Evolutionary conservation across 92 coral and sea anemone species (phyloP).

Genomic region (Umimayanthus kanabou): DNA sequence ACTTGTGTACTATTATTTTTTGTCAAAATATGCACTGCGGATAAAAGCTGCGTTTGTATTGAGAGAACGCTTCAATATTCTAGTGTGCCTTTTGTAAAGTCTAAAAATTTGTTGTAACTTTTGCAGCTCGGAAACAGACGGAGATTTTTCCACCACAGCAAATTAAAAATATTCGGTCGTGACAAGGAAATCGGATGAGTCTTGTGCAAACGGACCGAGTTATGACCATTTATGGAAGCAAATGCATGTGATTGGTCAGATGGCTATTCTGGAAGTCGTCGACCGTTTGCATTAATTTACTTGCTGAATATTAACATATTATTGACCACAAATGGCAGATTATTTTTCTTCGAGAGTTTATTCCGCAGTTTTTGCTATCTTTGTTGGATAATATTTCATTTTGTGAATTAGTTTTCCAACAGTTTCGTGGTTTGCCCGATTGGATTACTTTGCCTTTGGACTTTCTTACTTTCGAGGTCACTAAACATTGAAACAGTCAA

Average conservation of each 20-base stretch:
- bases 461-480: no score
- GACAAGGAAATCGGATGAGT: constrained; percentile 16
- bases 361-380: neutral
- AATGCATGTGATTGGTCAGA: constrained; percentile 38
- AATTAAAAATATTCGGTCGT: constrained; percentile 7
- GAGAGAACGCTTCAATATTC: neutral
- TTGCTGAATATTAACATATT: neutral
- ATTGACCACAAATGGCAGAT: neutral
- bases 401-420: no score
- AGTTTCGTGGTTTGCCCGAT: no score
- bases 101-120: neutral
- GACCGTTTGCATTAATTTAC: constrained; percentile 17
- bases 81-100: neutral
- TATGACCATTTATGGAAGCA: constrained; percentile 44
- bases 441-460: no score
- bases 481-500: no score
- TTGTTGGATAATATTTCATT: no score
- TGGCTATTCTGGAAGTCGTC: neutral
- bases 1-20: no score
- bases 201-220: neutral
- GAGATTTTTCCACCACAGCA: neutral
- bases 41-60: neutral
- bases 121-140: neutral
- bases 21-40: neutral
- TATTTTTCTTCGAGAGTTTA: neutral